A percentile compares a stretch with the other conserved stretches of the same genome.
Conservation (phyloP, 2,113 vertebrate genomes). For the Eonycteris spelaea region DNA sequence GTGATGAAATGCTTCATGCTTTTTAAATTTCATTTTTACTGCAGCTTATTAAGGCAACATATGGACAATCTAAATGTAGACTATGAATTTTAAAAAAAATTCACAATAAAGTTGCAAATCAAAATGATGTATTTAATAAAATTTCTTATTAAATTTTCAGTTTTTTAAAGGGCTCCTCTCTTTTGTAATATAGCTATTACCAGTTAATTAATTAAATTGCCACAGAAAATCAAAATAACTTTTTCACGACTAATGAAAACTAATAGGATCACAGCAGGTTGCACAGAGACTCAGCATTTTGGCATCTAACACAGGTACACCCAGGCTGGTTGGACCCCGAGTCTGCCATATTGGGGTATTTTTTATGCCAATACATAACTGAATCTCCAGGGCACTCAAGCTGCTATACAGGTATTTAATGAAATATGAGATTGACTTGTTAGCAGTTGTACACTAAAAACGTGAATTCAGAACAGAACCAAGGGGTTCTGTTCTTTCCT, state of each 20-base stretch:
- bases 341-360: fast-evolving
- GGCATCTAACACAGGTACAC: fast-evolving
- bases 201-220: background rate
- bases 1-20: background rate
- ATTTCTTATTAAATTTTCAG: constrained; percentile 15
- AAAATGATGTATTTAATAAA: constrained; percentile 36
- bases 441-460: background rate
- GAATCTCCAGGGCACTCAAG: background rate
- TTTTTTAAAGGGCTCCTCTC: background rate
- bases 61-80: background rate
- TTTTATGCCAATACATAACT: background rate
- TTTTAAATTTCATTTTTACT: constrained; percentile 35
- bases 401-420: background rate
- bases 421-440: background rate
- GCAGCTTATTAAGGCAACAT: constrained; percentile 34
- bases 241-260: background rate
- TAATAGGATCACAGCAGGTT: background rate
- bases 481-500: background rate
- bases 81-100: background rate
- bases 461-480: too few species aligned
- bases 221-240: background rate
- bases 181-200: background rate
- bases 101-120: constrained; percentile 13
- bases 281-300: background rate
- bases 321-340: too few species aligned